Base-by-base conservation (phyloP, 2,113 vertebrate genomes). In the Thunnus maccoyii region DNA sequence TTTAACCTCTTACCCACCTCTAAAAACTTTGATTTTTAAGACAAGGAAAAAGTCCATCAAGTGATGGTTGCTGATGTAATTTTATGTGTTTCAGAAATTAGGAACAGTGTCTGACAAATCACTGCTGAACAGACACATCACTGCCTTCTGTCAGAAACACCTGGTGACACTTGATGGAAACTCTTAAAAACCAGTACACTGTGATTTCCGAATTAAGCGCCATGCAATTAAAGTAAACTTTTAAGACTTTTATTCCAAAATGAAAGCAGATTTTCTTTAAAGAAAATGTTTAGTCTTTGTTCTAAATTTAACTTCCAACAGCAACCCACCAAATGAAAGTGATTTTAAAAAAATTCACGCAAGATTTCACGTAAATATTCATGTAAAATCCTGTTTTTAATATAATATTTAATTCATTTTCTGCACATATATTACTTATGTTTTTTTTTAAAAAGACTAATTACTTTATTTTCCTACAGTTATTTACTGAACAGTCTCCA, bases 101-200 rank as follows among this genome's bases (percentile, higher is more conserved):
- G 76, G 80, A 83, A 83, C 67, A 79, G 80, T 82, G 85, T 78
- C 4, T 61, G 61, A 86, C 83, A 88, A 87, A 85, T 77, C 14
- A 60, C 10, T 22, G 50, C 20, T 22, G 62, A 52, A 50, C 50
- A 83, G 69, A 66, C 78, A 55, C 73, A 56, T 67, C 81, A 2
- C 63, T 84, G 86, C 48, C 22, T 75, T 71, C 44, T 68, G 76
- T 86, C 77, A 72, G 5, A 70, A 72, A 89, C 89, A 83, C 82
- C 74, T 70, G 68, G 71, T 47, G 75, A 62, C 86, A 71, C 68
- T 68, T 25, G 48, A 57, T 62, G 25, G 27, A 63, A 86, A 72
- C 32, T 25, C 61, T 66, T 64, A n/a, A 56, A 20, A 77, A 30
- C 32, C 0, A 5, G 3, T 10, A 1, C 44, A 3, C 44, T 6